These are phyloP conservation scores for Cheumatopsyche charites DNA, from an alignment of 1,140 invertebrate genomes.

Conservation along the genomic window DNA sequence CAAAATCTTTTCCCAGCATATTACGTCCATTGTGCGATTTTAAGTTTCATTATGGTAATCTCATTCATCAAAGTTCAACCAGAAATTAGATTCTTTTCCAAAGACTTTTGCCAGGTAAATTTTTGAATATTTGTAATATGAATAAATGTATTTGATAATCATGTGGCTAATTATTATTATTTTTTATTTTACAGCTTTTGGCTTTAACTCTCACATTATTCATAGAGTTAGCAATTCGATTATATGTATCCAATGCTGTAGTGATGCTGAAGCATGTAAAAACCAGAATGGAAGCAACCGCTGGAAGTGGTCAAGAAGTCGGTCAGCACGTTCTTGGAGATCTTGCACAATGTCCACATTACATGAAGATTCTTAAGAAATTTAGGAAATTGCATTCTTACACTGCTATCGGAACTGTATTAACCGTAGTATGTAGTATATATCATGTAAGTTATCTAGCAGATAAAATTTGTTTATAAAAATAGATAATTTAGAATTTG, in stretches of 20 bases:
- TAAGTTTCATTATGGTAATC: constrained; percentile 75
- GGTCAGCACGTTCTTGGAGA: constrained; percentile 70
- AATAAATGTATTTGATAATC: no score
- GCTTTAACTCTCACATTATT: constrained; percentile 72
- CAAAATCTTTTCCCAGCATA: constrained; percentile 85
- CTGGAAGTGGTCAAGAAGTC: constrained; percentile 74
- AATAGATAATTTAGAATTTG: no score
- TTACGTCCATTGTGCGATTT: constrained; percentile 75
- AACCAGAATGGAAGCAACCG: constrained; percentile 70
- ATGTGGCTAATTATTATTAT: constrained; percentile 22
- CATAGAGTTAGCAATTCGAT: constrained; percentile 69
- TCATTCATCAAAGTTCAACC: constrained; percentile 59
- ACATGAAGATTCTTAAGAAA: constrained; percentile 68
- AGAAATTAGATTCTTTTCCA: constrained; percentile 23
- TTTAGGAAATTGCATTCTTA: constrained; percentile 73
- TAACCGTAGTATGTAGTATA: constrained; percentile 70
- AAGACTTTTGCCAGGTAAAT: constrained; percentile 44
- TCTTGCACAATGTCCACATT: constrained; percentile 72
- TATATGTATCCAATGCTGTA: constrained; percentile 72
- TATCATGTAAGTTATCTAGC: constrained; percentile 50
- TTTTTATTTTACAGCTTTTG: constrained; percentile 62
- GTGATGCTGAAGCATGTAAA: constrained; percentile 71
- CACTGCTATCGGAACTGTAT: constrained; percentile 75
- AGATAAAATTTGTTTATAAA: constrained; percentile 45
- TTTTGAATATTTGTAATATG: no score